Evolutionary conservation across 2,113 vertebrate genomes (phyloP).

Genomic region (Cyrtonyx montezumae): DNA sequence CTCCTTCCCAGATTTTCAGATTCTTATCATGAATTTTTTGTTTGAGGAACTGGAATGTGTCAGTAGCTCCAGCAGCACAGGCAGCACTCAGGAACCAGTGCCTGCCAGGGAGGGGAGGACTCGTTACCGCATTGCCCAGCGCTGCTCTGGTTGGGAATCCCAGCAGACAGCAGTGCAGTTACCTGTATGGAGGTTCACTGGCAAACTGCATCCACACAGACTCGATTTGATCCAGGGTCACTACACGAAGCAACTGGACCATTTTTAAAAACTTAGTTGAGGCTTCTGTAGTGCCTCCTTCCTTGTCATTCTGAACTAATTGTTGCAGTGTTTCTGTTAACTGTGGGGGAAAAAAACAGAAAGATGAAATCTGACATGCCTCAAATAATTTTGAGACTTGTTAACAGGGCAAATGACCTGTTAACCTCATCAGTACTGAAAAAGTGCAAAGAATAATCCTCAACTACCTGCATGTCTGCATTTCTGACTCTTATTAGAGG

Average conservation of each 20-base stretch:
- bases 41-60: constrained; percentile 80
- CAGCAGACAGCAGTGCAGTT: background rate
- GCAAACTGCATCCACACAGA: constrained; percentile 77
- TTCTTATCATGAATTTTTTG: constrained; percentile 75
- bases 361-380: background rate
- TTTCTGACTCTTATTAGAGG: constrained; percentile 76
- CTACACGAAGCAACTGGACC: constrained; percentile 78
- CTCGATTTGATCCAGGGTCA: constrained; percentile 74
- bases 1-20: constrained; percentile 69
- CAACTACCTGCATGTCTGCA: constrained; percentile 76
- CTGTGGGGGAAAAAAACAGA: constrained; percentile 55
- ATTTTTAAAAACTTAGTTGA: constrained; percentile 77
- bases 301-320: constrained; percentile 74
- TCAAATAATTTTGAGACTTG: background rate
- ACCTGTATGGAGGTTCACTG: constrained; percentile 37
- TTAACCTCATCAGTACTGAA: background rate
- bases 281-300: constrained; percentile 67
- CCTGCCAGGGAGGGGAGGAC: constrained; percentile 55
- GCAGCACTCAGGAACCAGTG: constrained; percentile 82
- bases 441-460: background rate
- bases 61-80: constrained; percentile 75
- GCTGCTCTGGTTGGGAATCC: background rate
- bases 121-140: background rate
- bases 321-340: constrained; percentile 74
- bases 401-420: background rate